phyloP scores from a whole-genome alignment of 2,797 vertebrate species.

The Chiloscyllium punctatum region DNA sequence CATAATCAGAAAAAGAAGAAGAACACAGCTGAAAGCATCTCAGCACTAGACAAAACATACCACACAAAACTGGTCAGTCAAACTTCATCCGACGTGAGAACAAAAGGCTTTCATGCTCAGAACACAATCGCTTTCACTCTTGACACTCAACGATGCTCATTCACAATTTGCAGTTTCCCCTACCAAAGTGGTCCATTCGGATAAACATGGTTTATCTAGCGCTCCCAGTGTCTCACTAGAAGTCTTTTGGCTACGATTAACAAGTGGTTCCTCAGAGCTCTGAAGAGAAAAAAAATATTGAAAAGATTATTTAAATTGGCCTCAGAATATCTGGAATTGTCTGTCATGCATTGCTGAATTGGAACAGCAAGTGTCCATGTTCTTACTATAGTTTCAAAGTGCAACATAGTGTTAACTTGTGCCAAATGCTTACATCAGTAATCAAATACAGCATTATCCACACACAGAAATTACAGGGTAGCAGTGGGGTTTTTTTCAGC shows the following conservation, averaged over 20 bases:
- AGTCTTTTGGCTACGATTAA: constrained; percentile 31
- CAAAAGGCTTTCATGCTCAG: background rate
- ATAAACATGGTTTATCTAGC: constrained; percentile 38
- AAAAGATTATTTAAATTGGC: constrained; percentile 19
- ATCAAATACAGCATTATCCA: background rate
- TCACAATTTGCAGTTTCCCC: constrained; percentile 29
- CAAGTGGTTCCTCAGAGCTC: constrained; percentile 36
- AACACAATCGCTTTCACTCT: constrained; percentile 8
- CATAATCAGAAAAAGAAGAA: background rate
- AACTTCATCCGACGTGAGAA: background rate
- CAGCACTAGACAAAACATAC: background rate
- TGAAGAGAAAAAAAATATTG: constrained; percentile 35
- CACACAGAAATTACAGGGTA: background rate
- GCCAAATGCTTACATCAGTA: background rate
- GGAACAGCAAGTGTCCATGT: constrained; percentile 8
- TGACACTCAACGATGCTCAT: background rate
- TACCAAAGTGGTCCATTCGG: constrained; percentile 38
- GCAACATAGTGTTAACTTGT: background rate
- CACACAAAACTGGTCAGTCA: background rate
- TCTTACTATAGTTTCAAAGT: constrained; percentile 3
- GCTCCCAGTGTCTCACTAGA: constrained; percentile 32
- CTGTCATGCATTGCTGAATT: constrained; percentile 29
- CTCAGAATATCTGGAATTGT: constrained; percentile 9
- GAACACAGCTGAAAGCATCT: background rate
- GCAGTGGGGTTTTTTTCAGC: background rate